phyloP scores from a whole-genome alignment of 2,797 vertebrate genomes.

The Mycteria americana region DNA sequence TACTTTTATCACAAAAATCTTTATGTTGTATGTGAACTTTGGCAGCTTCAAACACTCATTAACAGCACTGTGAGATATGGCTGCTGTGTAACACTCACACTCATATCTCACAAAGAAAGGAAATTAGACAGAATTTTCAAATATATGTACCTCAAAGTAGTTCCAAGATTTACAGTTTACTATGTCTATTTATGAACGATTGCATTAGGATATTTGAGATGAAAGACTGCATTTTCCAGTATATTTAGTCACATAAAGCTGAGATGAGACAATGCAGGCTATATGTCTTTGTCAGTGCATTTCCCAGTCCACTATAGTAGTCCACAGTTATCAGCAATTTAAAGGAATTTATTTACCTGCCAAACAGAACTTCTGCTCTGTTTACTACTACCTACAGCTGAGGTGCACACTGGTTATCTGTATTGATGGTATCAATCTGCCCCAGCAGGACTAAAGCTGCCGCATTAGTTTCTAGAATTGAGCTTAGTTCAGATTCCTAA shows the following conservation, averaged over 20 bases:
- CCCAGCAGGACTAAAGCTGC: background rate
- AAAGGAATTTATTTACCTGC: background rate
- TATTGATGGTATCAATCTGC: background rate
- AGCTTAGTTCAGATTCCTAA: background rate
- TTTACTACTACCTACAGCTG: background rate
- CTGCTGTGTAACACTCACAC: background rate
- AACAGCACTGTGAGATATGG: background rate
- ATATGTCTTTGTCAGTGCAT: background rate
- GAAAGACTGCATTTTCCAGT: background rate
- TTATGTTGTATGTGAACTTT: background rate
- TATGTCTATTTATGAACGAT: background rate
- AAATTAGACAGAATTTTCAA: background rate
- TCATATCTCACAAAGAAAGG: background rate
- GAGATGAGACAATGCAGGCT: background rate
- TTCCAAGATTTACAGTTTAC: background rate
- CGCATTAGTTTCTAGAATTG: background rate
- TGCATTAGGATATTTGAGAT: background rate
- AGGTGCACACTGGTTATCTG: background rate
- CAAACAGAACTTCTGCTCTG: background rate
- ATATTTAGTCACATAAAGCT: background rate
- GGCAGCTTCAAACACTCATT: background rate
- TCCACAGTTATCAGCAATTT: background rate
- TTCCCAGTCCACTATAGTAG: background rate
- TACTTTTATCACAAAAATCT: background rate
- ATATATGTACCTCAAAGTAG: background rate